These are phyloP conservation scores for Leptopilina drosophilae DNA, from an alignment of 2,888 invertebrate species.

Conservation along the genomic window DNA sequence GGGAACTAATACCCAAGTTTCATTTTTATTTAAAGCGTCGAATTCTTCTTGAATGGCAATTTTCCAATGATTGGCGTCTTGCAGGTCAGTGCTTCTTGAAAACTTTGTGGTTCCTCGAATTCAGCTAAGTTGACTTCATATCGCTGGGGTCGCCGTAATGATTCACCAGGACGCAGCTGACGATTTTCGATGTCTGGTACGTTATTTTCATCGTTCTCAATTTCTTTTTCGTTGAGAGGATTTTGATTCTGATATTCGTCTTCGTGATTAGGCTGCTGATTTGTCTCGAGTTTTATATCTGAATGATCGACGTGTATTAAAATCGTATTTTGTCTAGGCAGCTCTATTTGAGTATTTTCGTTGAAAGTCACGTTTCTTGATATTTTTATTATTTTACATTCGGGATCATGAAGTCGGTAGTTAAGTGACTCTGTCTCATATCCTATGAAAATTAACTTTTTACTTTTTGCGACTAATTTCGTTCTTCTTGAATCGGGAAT, in stretches of 20 bases:
- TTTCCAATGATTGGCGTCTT: background rate
- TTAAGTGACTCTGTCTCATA: conserved; percentile 57
- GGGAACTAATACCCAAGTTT: background rate
- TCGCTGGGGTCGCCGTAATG: too few species aligned
- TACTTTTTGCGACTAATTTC: conserved; percentile 52
- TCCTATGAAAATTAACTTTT: conserved; percentile 57
- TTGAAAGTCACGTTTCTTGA: conserved; percentile 59
- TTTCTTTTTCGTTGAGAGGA: background rate
- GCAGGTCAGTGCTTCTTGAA: background rate
- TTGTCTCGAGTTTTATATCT: background rate
- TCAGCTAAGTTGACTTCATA: too few species aligned
- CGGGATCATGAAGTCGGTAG: conserved; percentile 56
- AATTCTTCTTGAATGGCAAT: background rate
- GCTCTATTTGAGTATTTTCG: conserved; percentile 43
- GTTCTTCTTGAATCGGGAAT: conserved; percentile 50
- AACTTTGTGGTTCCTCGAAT: too few species aligned
- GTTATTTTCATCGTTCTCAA: background rate
- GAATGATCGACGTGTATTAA: background rate
- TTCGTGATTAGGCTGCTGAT: background rate
- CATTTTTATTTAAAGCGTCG: background rate
- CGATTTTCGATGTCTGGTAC: too few species aligned
- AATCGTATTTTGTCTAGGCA: background rate
- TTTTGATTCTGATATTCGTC: background rate
- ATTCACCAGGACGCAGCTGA: too few species aligned
- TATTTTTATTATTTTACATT: conserved; percentile 53